Conservation (phyloP, 2,113 vertebrate species). For the Embiotoca jacksoni region DNA sequence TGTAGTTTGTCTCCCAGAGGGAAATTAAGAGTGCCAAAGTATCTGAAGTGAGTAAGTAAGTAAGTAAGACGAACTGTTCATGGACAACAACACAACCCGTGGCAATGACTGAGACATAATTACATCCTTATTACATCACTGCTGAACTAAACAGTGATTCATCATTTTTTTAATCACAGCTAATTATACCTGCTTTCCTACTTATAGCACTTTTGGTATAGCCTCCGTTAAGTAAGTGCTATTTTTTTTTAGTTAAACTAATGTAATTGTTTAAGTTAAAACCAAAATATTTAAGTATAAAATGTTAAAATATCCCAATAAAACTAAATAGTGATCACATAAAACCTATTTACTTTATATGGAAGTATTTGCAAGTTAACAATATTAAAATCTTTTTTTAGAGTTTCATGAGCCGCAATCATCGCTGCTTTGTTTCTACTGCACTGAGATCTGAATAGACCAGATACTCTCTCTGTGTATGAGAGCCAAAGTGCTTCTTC, state of each 20-base stretch:
- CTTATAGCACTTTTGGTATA: not conserved
- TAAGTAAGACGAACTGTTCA: conserved; percentile 41
- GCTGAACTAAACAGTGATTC: not conserved
- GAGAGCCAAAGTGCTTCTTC: conserved; percentile 21
- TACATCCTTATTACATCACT: conserved; percentile 13
- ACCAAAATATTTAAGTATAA: conserved; percentile 22
- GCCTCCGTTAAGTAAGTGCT: conserved; percentile 25
- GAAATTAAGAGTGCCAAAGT: conserved; percentile 50
- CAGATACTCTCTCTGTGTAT: conserved; percentile 39
- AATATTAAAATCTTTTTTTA: not conserved
- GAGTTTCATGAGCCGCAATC: conserved; percentile 13
- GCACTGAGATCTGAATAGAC: conserved; percentile 27
- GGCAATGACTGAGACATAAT: not conserved
- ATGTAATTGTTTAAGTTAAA: conserved; percentile 14
- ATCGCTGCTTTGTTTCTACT: conserved; percentile 11
- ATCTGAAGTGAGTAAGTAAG: not conserved
- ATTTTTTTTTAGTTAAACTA: conserved; percentile 31
- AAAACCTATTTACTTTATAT: not conserved
- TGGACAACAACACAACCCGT: not conserved
- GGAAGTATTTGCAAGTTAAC: not conserved
- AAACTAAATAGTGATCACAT: conserved; percentile 2
- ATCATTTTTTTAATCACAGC: conserved; percentile 16
- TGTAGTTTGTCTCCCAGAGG: not conserved
- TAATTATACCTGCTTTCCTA: not conserved
- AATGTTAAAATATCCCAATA: conserved; percentile 21